Conservation (phyloP, 2,113 vertebrate genomes). For the Crotalus tigris region DNA sequence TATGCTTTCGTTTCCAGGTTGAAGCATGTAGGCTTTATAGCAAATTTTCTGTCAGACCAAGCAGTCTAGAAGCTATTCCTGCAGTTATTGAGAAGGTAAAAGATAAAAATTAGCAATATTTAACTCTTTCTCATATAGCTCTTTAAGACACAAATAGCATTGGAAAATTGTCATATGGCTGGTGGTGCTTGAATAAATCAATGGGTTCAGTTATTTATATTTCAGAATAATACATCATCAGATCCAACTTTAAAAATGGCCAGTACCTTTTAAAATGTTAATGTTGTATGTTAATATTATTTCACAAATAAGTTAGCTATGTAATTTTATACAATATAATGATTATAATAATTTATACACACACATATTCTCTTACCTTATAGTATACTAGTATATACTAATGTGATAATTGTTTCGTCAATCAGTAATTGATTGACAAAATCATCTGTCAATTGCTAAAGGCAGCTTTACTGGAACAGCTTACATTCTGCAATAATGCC, state of each 20-base stretch:
- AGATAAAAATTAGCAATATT: background rate
- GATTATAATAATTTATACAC: background rate
- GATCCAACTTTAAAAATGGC: background rate
- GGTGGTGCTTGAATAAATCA: background rate
- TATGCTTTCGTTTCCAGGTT: conserved; percentile 71
- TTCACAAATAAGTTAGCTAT: background rate
- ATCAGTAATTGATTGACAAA: background rate
- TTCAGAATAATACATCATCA: background rate
- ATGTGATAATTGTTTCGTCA: too few relatives aligned
- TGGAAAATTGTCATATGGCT: background rate
- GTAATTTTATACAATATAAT: background rate
- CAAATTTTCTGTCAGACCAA: conserved; percentile 88
- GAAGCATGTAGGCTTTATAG: conserved; percentile 92
- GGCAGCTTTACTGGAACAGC: background rate
- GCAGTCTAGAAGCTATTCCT: conserved; percentile 84
- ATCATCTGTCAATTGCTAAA: background rate
- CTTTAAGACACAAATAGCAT: background rate
- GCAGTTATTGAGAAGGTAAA: conserved; percentile 90
- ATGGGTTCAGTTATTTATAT: background rate
- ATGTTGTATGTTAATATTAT: background rate
- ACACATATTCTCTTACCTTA: background rate
- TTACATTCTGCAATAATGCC: background rate
- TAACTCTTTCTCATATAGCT: background rate
- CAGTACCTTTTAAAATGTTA: background rate
- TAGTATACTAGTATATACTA: background rate